phyloP scores from a whole-genome alignment of 2,888 invertebrate species.

The Harpalus rufipes region DNA sequence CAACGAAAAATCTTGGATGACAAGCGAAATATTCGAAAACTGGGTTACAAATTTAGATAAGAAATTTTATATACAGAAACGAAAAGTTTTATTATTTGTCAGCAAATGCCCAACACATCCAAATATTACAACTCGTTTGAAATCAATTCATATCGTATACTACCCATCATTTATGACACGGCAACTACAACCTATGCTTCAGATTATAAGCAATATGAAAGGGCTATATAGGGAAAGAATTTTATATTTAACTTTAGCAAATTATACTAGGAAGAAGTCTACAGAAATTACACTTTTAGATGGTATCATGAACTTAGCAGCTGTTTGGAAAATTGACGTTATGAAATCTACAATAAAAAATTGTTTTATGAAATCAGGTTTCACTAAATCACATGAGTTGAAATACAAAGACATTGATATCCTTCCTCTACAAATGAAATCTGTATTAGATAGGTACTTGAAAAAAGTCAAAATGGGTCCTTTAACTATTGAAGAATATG shows the following conservation, averaged over 20 bases:
- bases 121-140: background rate
- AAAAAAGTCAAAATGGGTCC: background rate
- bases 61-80: slow-evolving; percentile 67
- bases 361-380: background rate
- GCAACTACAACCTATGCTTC: background rate
- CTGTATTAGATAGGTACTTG: background rate
- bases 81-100: slow-evolving; percentile 69
- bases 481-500: background rate
- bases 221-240: background rate
- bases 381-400: background rate
- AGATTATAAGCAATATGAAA: background rate
- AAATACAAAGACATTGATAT: background rate
- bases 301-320: background rate
- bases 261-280: background rate
- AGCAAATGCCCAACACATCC: slow-evolving; percentile 68
- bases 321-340: background rate
- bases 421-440: background rate
- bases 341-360: background rate
- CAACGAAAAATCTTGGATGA: slow-evolving; percentile 9
- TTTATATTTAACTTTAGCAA: background rate
- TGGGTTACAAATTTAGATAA: slow-evolving; percentile 62
- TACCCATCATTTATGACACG: background rate
- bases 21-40: slow-evolving; percentile 38
- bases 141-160: background rate
- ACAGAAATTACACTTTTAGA: background rate